These are phyloP conservation scores for Sinocyclocheilus grahami DNA, from an alignment of 2,113 vertebrate species.

Conservation along the genomic window DNA sequence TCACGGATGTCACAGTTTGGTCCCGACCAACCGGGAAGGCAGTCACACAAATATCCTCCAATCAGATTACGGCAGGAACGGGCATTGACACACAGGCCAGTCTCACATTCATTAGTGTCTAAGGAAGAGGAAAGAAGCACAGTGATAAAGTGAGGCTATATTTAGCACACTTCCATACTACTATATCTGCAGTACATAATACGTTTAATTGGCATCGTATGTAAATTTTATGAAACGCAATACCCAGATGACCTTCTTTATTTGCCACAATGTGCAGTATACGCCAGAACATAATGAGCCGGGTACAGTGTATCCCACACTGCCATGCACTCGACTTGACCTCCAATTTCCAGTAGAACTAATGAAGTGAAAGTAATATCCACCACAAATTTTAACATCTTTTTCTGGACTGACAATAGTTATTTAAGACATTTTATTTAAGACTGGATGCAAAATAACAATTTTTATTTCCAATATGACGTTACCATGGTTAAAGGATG, in stretches of 20 bases:
- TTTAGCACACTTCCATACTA: not conserved
- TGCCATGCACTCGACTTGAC: not conserved
- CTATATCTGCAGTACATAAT: not conserved
- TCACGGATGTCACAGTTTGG: slow-evolving; percentile 94
- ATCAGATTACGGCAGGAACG: slow-evolving; percentile 96
- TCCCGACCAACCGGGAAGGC: slow-evolving; percentile 91
- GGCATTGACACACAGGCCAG: slow-evolving; percentile 87
- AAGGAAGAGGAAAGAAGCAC: slow-evolving; percentile 57
- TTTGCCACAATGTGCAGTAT: not conserved
- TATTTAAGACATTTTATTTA: not conserved
- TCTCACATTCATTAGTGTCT: slow-evolving; percentile 97
- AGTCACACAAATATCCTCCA: slow-evolving; percentile 96
- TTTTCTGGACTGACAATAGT: not conserved
- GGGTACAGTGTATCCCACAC: not conserved
- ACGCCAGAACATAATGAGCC: not conserved
- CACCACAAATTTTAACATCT: not conserved
- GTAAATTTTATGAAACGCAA: not conserved
- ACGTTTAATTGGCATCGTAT: not conserved
- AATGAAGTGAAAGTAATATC: not conserved
- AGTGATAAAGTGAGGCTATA: not conserved
- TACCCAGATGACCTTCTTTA: not conserved
- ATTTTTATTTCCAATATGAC: not conserved
- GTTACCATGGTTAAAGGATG: not conserved
- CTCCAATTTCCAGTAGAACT: not conserved
- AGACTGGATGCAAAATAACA: not conserved